Conservation (phyloP, 2,113 vertebrate genomes). For the Mustela nigripes region DNA sequence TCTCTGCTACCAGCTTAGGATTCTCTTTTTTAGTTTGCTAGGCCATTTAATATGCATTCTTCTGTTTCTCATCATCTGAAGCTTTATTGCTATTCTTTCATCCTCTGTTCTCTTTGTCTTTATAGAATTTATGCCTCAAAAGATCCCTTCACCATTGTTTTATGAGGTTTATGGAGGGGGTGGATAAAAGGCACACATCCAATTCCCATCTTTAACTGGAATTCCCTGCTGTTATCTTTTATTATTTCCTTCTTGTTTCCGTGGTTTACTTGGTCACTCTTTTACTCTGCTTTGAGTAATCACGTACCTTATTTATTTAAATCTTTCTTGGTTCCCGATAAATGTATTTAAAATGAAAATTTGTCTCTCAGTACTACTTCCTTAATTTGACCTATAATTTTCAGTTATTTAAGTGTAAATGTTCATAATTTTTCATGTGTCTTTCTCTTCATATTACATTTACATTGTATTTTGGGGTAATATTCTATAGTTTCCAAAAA, state of each 20-base stretch:
- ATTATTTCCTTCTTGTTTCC: conserved; percentile 64
- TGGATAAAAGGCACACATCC: conserved; percentile 40
- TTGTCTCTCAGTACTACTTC: background rate
- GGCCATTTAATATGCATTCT: conserved; percentile 52
- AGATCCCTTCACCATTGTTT: conserved; percentile 5
- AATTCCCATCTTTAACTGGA: conserved; percentile 23
- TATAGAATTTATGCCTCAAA: conserved; percentile 2
- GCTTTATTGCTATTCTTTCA: conserved; percentile 13
- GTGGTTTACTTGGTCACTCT: conserved; percentile 10
- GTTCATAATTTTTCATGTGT: background rate
- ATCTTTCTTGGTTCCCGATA: conserved; percentile 20
- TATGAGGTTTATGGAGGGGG: conserved; percentile 9
- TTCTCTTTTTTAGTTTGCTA: background rate
- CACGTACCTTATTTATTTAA: conserved; percentile 1
- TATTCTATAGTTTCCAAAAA: conserved; percentile 18
- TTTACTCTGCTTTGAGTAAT: conserved; percentile 46
- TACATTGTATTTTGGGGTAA: background rate
- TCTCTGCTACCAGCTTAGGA: background rate
- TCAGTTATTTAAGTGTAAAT: conserved; percentile 7
- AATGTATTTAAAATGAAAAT: conserved; percentile 27
- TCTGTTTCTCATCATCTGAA: conserved; percentile 25
- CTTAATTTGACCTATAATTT: background rate
- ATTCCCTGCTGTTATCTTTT: conserved; percentile 55
- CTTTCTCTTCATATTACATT: conserved; percentile 7
- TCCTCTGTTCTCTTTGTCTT: conserved; percentile 2